Evolutionary conservation across 2,888 invertebrate species (phyloP), one percentile per base, ranked within the genome.

Genomic region (Cataglyphis altisquamis): DNA sequence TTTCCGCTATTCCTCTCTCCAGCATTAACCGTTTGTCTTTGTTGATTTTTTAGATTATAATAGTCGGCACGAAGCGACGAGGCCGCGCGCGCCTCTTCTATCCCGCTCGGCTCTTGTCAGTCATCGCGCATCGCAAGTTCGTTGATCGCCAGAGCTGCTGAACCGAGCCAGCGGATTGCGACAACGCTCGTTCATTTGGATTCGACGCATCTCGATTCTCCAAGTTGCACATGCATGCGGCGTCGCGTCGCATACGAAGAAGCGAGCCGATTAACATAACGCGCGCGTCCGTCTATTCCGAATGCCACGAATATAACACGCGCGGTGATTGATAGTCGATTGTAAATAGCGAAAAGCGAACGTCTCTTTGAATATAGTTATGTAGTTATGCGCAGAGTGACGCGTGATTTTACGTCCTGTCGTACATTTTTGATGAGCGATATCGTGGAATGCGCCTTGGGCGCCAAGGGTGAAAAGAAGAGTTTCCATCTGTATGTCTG

Each of bases 211-310:
- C 87, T 77, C 48, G 70, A 81, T 41, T 29, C 83, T 72, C 41
- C 64, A 70, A 70, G 84, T 68, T 83, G 90, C 83, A 81, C 77
- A 12, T 41, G 88, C 86, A 89, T 88, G 83, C 25, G 57, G 39
- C 57, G 52, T 15, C 70, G 89, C 87, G 77, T 89, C 89, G 92
- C 91, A 92, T 92, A 92, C 92, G 86, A 92, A 92, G 84, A 48
- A 92, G 85, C 90, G 86, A 77, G 81, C 75, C 77, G 48, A 91
- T 92, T 91, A 90, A 87, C 91, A 92, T 92, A 92, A 89, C 87
- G 64, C 87, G 81, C 74, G 78, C 84, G 75, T 60, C 72, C 52
- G 84, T 68, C 78, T 81, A 75, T 88, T 84, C 39, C 87, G 72
- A 85, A 88, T 83, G 77, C 74, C 57, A 62, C 85, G 55, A 75